Conservation (phyloP, 2,113 vertebrate species). For the Lampris incognitus region DNA sequence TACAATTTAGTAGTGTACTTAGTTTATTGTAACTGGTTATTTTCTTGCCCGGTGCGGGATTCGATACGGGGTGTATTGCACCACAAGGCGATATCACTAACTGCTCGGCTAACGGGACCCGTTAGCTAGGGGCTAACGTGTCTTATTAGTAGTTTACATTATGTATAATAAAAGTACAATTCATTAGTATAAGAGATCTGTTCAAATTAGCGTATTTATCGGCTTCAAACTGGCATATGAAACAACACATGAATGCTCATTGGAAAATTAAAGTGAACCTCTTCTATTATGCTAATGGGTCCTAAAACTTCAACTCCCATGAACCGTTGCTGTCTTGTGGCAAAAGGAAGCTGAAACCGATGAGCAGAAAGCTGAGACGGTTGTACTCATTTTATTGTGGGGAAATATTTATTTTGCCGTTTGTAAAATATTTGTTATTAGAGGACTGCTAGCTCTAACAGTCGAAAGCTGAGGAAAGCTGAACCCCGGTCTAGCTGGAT, state of each 20-base stretch:
- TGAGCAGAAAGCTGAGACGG: conserved; percentile 64
- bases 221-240: no score
- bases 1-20: no score
- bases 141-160: not conserved
- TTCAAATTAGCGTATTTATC: no score
- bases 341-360: conserved; percentile 67
- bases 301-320: conserved; percentile 70
- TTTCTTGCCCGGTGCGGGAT: not conserved
- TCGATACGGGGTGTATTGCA: no score
- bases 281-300: not conserved
- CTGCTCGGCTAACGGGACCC: no score
- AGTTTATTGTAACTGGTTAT: not conserved
- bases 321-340: conserved; percentile 60
- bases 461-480: no score
- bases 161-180: not conserved
- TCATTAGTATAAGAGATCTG: no score
- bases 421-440: conserved; percentile 16
- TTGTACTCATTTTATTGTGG: conserved; percentile 72
- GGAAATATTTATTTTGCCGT: conserved; percentile 2
- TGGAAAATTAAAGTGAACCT: no score
- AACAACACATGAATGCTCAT: no score
- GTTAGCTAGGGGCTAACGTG: no score
- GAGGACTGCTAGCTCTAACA: not conserved
- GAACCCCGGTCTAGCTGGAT: conserved; percentile 38
- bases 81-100: no score